These are phyloP conservation scores for Andricus quercusramuli DNA, from an alignment of 2,888 invertebrate genomes.

Conservation along the genomic window DNA sequence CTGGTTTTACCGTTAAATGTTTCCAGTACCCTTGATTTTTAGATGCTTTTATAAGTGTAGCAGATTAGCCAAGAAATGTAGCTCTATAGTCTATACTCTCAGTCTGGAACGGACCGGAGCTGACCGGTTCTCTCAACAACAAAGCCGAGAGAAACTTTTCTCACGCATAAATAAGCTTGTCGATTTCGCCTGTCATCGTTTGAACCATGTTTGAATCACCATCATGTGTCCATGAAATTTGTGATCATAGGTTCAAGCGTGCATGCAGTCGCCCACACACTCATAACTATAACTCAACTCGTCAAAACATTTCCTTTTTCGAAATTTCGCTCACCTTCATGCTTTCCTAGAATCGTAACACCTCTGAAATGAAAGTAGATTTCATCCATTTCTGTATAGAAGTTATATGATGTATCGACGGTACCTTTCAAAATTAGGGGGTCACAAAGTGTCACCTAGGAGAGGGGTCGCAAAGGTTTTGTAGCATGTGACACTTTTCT, in stretches of 20 bases:
- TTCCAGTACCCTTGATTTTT: neutral
- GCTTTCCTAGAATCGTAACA: neutral
- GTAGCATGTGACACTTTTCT: too few relatives aligned
- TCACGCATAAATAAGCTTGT: slow-evolving; percentile 7
- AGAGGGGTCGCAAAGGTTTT: too few relatives aligned
- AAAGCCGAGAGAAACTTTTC: slow-evolving; percentile 4
- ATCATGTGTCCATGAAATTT: neutral
- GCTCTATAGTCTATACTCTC: too few relatives aligned
- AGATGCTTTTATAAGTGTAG: neutral
- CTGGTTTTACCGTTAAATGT: neutral
- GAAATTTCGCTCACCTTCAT: slow-evolving; percentile 2
- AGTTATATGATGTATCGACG: neutral
- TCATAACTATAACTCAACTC: slow-evolving; percentile 2
- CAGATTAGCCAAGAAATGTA: neutral
- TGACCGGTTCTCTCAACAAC: slow-evolving; percentile 7
- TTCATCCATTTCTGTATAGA: neutral
- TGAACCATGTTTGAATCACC: slow-evolving; percentile 2
- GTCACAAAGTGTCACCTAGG: too few relatives aligned
- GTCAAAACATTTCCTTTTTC: neutral
- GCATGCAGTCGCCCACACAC: slow-evolving; percentile 1
- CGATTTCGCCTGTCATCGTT: slow-evolving; percentile 7
- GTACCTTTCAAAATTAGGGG: neutral
- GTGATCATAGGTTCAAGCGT: neutral
- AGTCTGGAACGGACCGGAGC: neutral
- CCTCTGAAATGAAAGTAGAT: neutral